phyloP scores from a whole-genome alignment of 1,140 invertebrate species.

The Drosophila tani region DNA sequence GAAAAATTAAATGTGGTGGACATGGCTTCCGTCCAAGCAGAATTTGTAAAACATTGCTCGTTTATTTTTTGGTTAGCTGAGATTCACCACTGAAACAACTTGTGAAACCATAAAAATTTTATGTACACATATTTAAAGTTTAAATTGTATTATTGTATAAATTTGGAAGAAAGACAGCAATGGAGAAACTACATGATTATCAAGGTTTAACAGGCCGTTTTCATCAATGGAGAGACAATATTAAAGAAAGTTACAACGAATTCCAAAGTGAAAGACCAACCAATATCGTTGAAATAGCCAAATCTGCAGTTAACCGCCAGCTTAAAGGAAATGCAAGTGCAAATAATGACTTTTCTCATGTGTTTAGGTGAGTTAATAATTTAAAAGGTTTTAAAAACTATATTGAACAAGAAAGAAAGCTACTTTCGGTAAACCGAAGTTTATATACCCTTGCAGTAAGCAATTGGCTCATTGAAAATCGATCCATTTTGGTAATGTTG shows the following conservation, averaged over 20 bases:
- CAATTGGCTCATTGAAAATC: too few species aligned
- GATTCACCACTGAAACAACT: not conserved
- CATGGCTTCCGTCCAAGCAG: slow-evolving; percentile 30
- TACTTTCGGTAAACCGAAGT: too few species aligned
- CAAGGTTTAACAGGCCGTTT: slow-evolving; percentile 90
- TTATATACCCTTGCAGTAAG: too few species aligned
- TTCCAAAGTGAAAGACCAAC: slow-evolving; percentile 87
- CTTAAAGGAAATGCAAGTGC: slow-evolving; percentile 78
- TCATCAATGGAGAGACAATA: slow-evolving; percentile 88
- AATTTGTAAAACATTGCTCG: slow-evolving; percentile 24
- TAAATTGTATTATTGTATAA: not conserved
- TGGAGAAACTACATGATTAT: slow-evolving; percentile 92
- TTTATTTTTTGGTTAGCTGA: slow-evolving; percentile 18
- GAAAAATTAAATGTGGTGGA: slow-evolving; percentile 26
- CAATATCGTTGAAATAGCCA: slow-evolving; percentile 84
- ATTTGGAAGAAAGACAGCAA: slow-evolving; percentile 59
- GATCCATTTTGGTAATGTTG: too few species aligned
- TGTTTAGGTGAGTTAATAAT: slow-evolving; percentile 89
- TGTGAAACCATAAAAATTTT: slow-evolving; percentile 38
- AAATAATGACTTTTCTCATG: slow-evolving; percentile 89
- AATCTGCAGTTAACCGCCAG: slow-evolving; percentile 64
- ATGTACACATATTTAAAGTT: not conserved
- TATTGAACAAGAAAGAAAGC: too few species aligned
- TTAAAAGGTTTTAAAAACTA: too few species aligned
- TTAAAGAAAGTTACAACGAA: slow-evolving; percentile 87